A percentile compares a stretch with the other conserved stretches of the same genome.
phyloP scores from a whole-genome alignment of 2,797 vertebrate species.

The Atherinosoma microstoma region DNA sequence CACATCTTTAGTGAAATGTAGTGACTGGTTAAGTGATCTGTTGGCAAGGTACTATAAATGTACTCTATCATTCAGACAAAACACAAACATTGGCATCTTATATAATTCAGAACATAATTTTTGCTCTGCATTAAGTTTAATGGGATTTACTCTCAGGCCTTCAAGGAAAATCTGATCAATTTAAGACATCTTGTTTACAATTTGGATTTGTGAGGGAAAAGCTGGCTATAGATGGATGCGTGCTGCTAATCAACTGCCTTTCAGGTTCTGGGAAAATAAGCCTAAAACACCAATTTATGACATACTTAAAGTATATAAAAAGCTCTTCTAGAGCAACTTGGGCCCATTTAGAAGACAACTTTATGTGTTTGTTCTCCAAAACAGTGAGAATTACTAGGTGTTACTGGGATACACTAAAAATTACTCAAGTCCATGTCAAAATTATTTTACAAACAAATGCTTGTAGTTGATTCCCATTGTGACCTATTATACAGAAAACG shows the following conservation, averaged over 20 bases:
- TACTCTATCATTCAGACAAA: no score
- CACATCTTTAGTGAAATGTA: slow-evolving; percentile 8
- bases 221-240: not conserved
- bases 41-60: not conserved
- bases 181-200: not conserved
- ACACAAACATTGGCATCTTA: not conserved
- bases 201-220: not conserved
- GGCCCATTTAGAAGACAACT: not conserved
- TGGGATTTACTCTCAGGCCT: not conserved
- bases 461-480: no score
- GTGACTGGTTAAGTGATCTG: not conserved
- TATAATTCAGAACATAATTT: not conserved
- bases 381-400: not conserved
- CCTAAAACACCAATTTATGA: no score
- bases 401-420: no score
- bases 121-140: not conserved
- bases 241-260: not conserved
- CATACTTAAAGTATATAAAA: not conserved
- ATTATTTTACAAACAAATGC: not conserved
- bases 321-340: not conserved
- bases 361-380: not conserved
- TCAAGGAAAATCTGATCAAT: slow-evolving; percentile 2
- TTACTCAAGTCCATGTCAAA: not conserved
- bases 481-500: no score
- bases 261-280: not conserved